Evolutionary conservation across 1,140 invertebrate species (phyloP).

Genomic region (Heliconius eleuchia): DNA sequence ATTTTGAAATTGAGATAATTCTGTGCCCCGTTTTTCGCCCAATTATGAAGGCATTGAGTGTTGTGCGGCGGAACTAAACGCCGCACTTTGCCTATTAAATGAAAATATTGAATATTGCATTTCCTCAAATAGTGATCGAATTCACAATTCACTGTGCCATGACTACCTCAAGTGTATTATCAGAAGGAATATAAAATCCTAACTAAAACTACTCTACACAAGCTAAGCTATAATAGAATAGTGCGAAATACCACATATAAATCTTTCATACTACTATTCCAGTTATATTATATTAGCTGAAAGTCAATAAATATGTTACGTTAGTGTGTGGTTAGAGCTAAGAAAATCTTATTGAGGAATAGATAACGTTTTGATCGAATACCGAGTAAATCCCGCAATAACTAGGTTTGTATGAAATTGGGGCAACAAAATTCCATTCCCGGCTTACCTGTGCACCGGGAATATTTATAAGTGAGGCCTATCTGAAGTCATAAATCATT

Average conservation of each 20-base stretch:
- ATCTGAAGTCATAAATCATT: not conserved
- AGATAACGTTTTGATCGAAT: constrained; percentile 14
- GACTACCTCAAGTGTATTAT: too few relatives aligned
- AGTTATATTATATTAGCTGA: constrained; percentile 1
- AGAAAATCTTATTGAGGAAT: constrained; percentile 6
- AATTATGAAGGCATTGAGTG: too few relatives aligned
- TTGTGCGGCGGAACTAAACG: too few relatives aligned
- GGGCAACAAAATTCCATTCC: constrained; percentile 6
- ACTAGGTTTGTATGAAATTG: constrained; percentile 9
- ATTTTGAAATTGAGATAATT: too few relatives aligned
- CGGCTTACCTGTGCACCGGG: not conserved
- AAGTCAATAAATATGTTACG: constrained; percentile 1
- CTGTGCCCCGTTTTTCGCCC: too few relatives aligned
- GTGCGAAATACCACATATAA: not conserved
- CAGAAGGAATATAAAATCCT: too few relatives aligned
- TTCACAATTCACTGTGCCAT: too few relatives aligned
- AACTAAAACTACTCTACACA: too few relatives aligned
- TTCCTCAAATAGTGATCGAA: too few relatives aligned
- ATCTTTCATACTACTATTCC: not conserved
- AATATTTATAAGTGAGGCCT: not conserved
- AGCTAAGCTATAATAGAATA: not conserved
- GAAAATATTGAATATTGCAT: too few relatives aligned
- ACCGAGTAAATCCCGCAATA: constrained; percentile 3
- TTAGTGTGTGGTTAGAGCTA: not conserved
- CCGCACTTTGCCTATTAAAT: too few relatives aligned